Percentiles rank a stretch among this genome's conserved stretches.
Conservation (phyloP, 2,113 vertebrate genomes). For the Tauraco erythrolophus region DNA sequence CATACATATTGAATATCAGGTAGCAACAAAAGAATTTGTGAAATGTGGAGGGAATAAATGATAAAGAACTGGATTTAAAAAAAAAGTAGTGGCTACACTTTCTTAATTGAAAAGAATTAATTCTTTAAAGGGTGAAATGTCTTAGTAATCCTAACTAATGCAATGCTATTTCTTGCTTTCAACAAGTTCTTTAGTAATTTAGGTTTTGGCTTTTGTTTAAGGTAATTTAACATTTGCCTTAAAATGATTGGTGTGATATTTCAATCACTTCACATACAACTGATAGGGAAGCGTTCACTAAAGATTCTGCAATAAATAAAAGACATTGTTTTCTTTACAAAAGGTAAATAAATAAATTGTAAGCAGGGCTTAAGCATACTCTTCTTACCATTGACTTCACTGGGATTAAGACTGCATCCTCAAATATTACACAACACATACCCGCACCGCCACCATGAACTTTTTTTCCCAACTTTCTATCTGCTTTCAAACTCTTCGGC, state of each 20-base stretch:
- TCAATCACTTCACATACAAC: neutral
- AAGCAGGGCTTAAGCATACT: neutral
- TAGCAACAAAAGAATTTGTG: neutral
- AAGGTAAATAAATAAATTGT: neutral
- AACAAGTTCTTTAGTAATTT: neutral
- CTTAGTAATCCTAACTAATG: neutral
- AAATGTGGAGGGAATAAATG: neutral
- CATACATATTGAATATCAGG: neutral
- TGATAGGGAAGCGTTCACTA: neutral
- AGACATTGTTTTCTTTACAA: neutral
- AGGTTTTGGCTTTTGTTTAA: neutral
- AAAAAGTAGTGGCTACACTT: neutral
- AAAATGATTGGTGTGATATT: neutral
- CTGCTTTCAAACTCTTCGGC: neutral
- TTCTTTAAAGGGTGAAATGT: neutral
- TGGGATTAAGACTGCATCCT: neutral
- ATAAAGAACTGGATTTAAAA: neutral
- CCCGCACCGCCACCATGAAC: neutral
- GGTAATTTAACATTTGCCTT: neutral
- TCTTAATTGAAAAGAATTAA: neutral
- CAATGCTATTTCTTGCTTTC: neutral
- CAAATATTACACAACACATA: neutral
- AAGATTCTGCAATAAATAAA: neutral
- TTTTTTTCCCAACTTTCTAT: neutral
- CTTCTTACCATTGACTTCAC: neutral